Base-by-base conservation (phyloP, 2,797 vertebrate genomes). In the Syngnathus rostellatus region DNA sequence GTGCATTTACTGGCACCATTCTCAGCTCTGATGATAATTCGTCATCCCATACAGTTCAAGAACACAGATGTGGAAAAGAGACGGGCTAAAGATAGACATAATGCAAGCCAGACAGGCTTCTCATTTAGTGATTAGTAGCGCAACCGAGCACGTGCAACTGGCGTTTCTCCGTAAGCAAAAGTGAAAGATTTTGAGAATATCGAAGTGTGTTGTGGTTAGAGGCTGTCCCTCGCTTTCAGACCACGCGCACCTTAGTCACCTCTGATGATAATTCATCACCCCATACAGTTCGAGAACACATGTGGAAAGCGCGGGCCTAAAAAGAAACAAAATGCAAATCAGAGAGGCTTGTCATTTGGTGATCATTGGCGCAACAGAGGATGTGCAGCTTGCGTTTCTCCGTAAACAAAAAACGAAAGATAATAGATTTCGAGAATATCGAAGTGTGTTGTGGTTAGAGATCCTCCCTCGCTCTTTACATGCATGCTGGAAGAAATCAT, bases 401-500 rank as follows among this genome's bases (percentile, higher is more conserved):
- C 31, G 54, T 54, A 63, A 73, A 68, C 54, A 72, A 54, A 65
- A 37, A 25, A 45, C 40, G 41, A 65, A 46, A 5, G 48, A 68
- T 43, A 59, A 68, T 40, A 59, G 23, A 71, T 80, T 67, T 65
- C 61, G 65, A 77, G 72, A 76, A 68, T 65, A 64, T 23, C 45
- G 6, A 62, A 62, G 12, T 62, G 65, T 67, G 63, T 62, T 78
- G 81, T 69, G 83, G 82, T 77, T 81, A 16, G 21, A n/a, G 19
- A 5, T 5, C 1, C 9, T 5, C 54, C 31, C 38, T 40, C 19
- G 41, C 17, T 61, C 58, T 21, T 6, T 41, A 17, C 66, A 59
- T 60, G 21, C 23, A 54, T n/a, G 50, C 12, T 25, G 60, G 17
- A 21, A 7, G n/a, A 14, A 23, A 25, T 12, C 12, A 65, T 66